phyloP scores from a whole-genome alignment of 2,888 invertebrate genomes.

The Anagyrus pseudococci region DNA sequence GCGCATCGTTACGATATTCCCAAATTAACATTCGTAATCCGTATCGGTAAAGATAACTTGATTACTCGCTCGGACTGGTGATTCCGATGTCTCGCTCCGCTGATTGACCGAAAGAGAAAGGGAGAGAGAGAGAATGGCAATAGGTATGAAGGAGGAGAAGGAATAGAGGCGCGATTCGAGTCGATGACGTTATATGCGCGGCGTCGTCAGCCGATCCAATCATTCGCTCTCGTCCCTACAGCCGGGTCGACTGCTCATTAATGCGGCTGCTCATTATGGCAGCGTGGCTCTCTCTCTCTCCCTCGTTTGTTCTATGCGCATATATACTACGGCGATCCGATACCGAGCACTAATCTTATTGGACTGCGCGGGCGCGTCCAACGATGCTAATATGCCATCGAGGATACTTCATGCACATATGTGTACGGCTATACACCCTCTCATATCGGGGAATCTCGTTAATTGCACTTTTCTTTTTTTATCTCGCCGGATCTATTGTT shows the following conservation, averaged over 20 bases:
- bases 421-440: too few species aligned
- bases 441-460: too few species aligned
- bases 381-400: neutral
- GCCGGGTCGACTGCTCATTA: constrained; percentile 44
- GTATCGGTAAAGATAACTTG: constrained; percentile 55
- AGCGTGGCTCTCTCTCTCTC: constrained; percentile 27
- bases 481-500: too few species aligned
- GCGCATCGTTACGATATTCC: constrained; percentile 52
- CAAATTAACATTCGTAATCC: constrained; percentile 59
- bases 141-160: too few species aligned
- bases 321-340: too few species aligned
- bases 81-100: constrained; percentile 54
- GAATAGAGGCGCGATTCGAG: constrained; percentile 24
- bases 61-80: constrained; percentile 51
- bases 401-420: too few species aligned
- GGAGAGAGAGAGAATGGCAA: too few species aligned
- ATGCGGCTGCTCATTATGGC: constrained; percentile 48
- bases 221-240: constrained; percentile 38
- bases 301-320: too few species aligned
- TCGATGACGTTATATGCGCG: constrained; percentile 45
- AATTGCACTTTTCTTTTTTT: too few species aligned
- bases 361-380: constrained; percentile 22
- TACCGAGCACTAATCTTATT: constrained; percentile 45
- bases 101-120: constrained; percentile 50
- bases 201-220: constrained; percentile 42